Conservation (phyloP, 2,113 vertebrate genomes). For the Numenius arquata region DNA sequence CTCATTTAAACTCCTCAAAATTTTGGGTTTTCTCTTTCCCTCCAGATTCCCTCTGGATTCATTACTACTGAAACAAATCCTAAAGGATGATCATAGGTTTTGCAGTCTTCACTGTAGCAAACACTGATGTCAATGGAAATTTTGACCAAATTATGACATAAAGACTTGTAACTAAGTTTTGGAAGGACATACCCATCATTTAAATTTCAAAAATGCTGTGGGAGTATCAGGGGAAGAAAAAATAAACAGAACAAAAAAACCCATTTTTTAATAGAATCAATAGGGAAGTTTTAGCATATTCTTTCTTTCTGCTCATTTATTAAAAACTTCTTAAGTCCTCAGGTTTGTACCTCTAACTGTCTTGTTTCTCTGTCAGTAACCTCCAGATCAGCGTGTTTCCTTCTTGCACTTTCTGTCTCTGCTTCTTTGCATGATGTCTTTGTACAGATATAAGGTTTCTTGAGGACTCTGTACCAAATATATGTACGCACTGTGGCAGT, state of each 20-base stretch:
- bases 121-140: background rate
- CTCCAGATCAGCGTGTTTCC: background rate
- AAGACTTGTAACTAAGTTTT: background rate
- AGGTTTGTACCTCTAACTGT: background rate
- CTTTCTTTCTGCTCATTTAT: background rate
- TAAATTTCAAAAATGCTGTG: background rate
- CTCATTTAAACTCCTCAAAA: background rate
- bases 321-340: background rate
- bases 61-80: background rate
- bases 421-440: background rate
- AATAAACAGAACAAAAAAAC: background rate
- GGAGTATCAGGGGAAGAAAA: background rate
- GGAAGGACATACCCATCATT: background rate
- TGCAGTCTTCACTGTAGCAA: background rate
- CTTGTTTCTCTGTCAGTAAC: background rate
- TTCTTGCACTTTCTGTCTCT: background rate
- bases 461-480: background rate
- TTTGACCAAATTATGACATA: background rate
- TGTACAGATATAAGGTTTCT: background rate
- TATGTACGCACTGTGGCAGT: accelerated
- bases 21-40: background rate
- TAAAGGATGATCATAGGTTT: background rate
- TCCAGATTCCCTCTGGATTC: background rate
- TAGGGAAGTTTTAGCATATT: background rate
- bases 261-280: background rate